These are phyloP conservation scores for Alsophila aescularia DNA, from an alignment of 2,888 invertebrate genomes.

Conservation along the genomic window DNA sequence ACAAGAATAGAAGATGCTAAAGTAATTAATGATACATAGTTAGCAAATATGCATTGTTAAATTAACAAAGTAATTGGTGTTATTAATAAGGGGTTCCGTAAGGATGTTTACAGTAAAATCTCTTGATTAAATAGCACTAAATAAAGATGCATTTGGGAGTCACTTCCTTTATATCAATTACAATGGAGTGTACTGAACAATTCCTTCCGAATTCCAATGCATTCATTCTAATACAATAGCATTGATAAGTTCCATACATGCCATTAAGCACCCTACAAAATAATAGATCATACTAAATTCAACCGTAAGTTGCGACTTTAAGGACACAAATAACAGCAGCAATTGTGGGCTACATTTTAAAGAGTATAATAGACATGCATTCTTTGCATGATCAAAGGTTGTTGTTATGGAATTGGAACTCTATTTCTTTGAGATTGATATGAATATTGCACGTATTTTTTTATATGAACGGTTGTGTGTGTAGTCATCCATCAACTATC, in stretches of 20 bases:
- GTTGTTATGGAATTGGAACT: conserved; percentile 40
- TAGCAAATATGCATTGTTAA: too few species aligned
- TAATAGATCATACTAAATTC: conserved; percentile 2
- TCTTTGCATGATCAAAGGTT: conserved; percentile 42
- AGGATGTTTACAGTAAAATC: conserved; percentile 14
- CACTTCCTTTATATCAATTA: conserved; percentile 28
- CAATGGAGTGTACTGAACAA: conserved; percentile 31
- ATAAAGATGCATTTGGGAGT: conserved; percentile 16
- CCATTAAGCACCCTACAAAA: conserved; percentile 30
- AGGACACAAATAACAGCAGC: conserved; percentile 10
- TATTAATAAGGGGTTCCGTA: background rate
- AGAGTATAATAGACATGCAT: conserved; percentile 39
- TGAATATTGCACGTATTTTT: conserved; percentile 20
- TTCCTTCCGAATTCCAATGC: conserved; percentile 41
- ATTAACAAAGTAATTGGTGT: background rate
- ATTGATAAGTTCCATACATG: conserved; percentile 36
- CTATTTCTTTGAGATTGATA: conserved; percentile 31
- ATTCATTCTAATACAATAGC: conserved; percentile 38
- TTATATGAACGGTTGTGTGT: background rate
- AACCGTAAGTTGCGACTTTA: conserved; percentile 1
- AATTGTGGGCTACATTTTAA: conserved; percentile 5
- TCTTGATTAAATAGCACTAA: conserved; percentile 13
- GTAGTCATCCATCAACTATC: conserved; percentile 38
- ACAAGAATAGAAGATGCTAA: too few species aligned
- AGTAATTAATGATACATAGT: too few species aligned